A percentile compares a stretch with the other conserved stretches of the same genome.
Conservation (phyloP, 35 echinoderm and acorn worm genomes). For the Patiria miniata region DNA sequence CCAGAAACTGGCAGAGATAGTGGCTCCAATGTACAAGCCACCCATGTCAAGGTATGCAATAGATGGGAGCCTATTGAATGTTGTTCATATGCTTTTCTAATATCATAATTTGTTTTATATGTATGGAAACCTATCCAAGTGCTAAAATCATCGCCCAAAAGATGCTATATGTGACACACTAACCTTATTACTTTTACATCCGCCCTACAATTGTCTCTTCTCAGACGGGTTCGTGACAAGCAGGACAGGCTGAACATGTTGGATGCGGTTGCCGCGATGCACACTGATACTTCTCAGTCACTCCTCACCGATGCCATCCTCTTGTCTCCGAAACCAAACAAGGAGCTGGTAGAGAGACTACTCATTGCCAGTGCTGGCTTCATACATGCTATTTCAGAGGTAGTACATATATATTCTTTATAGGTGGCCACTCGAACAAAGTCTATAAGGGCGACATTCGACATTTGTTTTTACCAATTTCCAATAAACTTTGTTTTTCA, state of each 20-base stretch:
- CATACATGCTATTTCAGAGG: not conserved
- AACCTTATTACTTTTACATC: too few relatives aligned
- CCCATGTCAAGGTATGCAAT: not conserved
- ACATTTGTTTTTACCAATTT: not conserved
- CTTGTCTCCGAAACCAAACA: conserved; percentile 5
- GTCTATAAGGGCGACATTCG: not conserved
- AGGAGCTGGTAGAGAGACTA: conserved; percentile 27
- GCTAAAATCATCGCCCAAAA: too few relatives aligned
- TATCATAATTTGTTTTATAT: too few relatives aligned
- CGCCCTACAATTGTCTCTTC: not conserved
- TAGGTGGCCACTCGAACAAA: not conserved
- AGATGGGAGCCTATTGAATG: too few relatives aligned
- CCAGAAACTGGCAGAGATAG: not conserved
- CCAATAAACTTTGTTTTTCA: not conserved
- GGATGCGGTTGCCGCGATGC: conserved; percentile 10
- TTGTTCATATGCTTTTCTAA: too few relatives aligned
- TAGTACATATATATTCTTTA: not conserved
- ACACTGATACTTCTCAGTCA: conserved; percentile 15
- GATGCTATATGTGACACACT: too few relatives aligned
- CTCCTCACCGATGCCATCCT: not conserved
- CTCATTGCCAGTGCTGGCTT: not conserved
- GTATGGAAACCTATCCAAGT: too few relatives aligned
- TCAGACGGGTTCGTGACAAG: not conserved
- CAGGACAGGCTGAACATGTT: conserved; percentile 1
- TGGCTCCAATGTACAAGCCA: not conserved